These are phyloP conservation scores for Caenorhabditis japonica DNA, from an alignment of 2,888 invertebrate species.

Conservation along the genomic window DNA sequence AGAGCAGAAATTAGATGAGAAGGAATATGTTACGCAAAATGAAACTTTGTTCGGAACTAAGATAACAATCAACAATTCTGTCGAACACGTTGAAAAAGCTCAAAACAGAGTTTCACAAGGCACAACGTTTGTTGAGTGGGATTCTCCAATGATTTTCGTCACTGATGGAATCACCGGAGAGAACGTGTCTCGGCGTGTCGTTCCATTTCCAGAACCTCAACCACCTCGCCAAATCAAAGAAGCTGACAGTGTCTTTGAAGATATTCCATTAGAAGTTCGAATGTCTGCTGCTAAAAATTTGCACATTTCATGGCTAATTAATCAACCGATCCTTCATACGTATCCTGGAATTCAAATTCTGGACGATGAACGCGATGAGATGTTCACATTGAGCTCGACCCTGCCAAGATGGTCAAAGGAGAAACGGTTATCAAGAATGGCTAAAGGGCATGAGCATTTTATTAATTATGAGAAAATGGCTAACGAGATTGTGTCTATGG, in stretches of 20 bases:
- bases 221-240: slow-evolving; percentile 23
- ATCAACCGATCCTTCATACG: slow-evolving; percentile 10
- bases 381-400: background rate
- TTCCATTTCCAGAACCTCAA: slow-evolving; percentile 26
- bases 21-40: too few relatives aligned
- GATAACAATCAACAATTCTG: too few relatives aligned
- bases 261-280: slow-evolving; percentile 10
- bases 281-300: slow-evolving; percentile 2
- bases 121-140: slow-evolving; percentile 16
- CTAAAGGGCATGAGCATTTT: too few relatives aligned
- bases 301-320: background rate
- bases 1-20: too few relatives aligned
- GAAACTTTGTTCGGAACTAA: too few relatives aligned
- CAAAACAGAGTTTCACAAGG: too few relatives aligned
- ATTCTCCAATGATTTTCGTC: slow-evolving; percentile 41
- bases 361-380: background rate
- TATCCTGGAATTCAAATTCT: slow-evolving; percentile 25
- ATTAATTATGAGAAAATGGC: too few relatives aligned
- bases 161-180: slow-evolving; percentile 8
- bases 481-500: too few relatives aligned
- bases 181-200: slow-evolving; percentile 14
- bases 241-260: slow-evolving; percentile 9
- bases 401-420: background rate
- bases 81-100: background rate
- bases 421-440: too few relatives aligned